These are phyloP conservation scores for Stenotaenia linearis DNA, from an alignment of 2,888 invertebrate species.

Conservation along the genomic window DNA sequence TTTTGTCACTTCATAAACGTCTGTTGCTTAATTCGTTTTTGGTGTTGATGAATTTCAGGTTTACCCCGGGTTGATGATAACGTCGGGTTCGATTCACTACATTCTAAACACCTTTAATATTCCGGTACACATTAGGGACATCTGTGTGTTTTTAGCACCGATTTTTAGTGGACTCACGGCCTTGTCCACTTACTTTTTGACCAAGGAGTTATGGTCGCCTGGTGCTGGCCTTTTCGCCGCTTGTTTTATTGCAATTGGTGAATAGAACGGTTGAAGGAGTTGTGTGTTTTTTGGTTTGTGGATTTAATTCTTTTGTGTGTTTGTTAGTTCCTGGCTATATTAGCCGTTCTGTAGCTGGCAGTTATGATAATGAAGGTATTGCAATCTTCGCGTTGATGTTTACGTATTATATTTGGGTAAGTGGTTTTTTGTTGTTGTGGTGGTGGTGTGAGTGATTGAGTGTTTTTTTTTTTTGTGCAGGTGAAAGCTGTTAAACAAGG, in stretches of 20 bases:
- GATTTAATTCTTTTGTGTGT: not conserved
- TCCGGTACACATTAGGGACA: slow-evolving; percentile 95
- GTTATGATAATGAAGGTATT: slow-evolving; percentile 99
- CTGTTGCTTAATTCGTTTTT: not conserved
- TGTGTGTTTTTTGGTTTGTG: not conserved
- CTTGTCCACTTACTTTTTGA: slow-evolving; percentile 93
- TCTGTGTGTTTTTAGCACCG: slow-evolving; percentile 98
- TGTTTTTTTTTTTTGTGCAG: slow-evolving; percentile 46
- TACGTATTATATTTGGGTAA: slow-evolving; percentile 95
- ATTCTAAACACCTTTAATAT: slow-evolving; percentile 85
- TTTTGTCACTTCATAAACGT: not conserved
- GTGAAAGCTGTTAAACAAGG: slow-evolving; percentile 93
- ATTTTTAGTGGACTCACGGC: slow-evolving; percentile 91
- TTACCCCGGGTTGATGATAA: slow-evolving; percentile 98
- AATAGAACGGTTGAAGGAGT: slow-evolving; percentile 30
- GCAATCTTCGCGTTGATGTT: slow-evolving; percentile 99
- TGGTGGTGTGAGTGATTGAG: too few relatives aligned
- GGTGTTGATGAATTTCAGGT: slow-evolving; percentile 51
- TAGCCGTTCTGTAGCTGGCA: slow-evolving; percentile 96
- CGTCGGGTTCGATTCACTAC: slow-evolving; percentile 95
- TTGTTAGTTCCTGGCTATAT: slow-evolving; percentile 88
- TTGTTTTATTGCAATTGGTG: slow-evolving; percentile 89
- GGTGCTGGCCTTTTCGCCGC: slow-evolving; percentile 97
- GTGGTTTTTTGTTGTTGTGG: too few relatives aligned
- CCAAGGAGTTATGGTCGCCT: slow-evolving; percentile 93